Evolutionary conservation across 2,888 invertebrate species (phyloP).

Genomic region (Tinea trinotella): DNA sequence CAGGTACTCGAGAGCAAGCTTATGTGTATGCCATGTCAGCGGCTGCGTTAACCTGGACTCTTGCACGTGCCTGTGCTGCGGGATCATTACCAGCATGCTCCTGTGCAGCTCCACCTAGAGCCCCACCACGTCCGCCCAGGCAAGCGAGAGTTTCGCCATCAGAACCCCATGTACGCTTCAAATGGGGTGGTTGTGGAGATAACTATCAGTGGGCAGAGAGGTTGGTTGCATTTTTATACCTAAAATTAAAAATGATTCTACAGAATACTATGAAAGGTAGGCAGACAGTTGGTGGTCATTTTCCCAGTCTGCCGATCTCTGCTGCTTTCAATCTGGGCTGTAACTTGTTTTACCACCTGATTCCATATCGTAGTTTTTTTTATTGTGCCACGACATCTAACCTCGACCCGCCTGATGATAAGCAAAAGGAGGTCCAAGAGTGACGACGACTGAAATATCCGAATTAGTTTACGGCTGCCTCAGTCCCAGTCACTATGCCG

Average conservation of each 20-base stretch:
- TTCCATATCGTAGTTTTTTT: no score
- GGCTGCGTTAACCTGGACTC: constrained; percentile 82
- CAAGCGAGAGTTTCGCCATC: constrained; percentile 75
- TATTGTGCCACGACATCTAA: no score
- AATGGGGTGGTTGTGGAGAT: constrained; percentile 92
- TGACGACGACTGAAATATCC: no score
- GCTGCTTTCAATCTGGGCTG: no score
- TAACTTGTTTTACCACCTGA: no score
- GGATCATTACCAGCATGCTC: constrained; percentile 83
- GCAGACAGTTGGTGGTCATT: no score
- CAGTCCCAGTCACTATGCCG: no score
- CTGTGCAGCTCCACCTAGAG: constrained; percentile 81
- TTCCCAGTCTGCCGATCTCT: no score
- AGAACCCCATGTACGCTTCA: constrained; percentile 81
- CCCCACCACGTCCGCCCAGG: constrained; percentile 68
- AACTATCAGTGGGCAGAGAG: constrained; percentile 81
- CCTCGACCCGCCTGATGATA: no score
- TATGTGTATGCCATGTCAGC: constrained; percentile 88
- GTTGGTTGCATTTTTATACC: constrained; percentile 29
- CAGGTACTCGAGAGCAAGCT: constrained; percentile 89
- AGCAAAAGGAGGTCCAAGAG: no score
- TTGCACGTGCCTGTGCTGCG: constrained; percentile 84
- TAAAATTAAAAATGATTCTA: not conserved
- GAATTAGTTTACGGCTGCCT: no score
- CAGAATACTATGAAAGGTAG: no score